Percentiles rank a stretch among this genome's conserved stretches.
Evolutionary conservation across 2,888 invertebrate species (phyloP).

Genomic region (Linnaemya tessellans): DNA sequence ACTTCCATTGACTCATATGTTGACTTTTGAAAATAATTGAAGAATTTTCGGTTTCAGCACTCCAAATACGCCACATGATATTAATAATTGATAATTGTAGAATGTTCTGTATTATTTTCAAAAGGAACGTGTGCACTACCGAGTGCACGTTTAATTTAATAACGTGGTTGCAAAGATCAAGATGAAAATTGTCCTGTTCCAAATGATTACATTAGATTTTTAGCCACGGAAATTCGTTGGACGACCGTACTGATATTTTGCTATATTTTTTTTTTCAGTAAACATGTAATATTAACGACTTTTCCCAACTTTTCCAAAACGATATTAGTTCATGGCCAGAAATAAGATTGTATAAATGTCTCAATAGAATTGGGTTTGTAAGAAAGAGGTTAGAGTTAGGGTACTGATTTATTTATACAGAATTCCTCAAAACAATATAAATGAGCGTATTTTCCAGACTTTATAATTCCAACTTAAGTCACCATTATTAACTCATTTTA

Average conservation of each 20-base stretch:
- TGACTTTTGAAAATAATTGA: neutral
- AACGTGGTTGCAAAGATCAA: neutral
- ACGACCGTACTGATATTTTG: too few species aligned
- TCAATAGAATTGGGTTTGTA: constrained; percentile 69
- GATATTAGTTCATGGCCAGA: constrained; percentile 1
- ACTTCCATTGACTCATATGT: too few species aligned
- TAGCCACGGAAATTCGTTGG: neutral
- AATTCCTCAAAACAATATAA: constrained; percentile 47
- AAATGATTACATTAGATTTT: neutral
- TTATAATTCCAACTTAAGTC: neutral
- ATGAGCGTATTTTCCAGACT: neutral
- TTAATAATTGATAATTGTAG: neutral
- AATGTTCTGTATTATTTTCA: neutral
- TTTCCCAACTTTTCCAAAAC: constrained; percentile 1
- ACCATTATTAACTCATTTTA: neutral
- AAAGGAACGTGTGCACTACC: neutral
- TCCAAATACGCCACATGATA: neutral
- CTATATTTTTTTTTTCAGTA: neutral
- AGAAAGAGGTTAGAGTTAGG: constrained; percentile 44
- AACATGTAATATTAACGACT: neutral
- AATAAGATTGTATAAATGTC: constrained; percentile 21
- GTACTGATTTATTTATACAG: constrained; percentile 29
- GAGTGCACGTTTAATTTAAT: neutral
- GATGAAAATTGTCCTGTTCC: neutral
- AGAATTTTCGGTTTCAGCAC: neutral